Base-by-base conservation (phyloP, 2,797 vertebrate genomes). In the Ctenopoma multispine region DNA sequence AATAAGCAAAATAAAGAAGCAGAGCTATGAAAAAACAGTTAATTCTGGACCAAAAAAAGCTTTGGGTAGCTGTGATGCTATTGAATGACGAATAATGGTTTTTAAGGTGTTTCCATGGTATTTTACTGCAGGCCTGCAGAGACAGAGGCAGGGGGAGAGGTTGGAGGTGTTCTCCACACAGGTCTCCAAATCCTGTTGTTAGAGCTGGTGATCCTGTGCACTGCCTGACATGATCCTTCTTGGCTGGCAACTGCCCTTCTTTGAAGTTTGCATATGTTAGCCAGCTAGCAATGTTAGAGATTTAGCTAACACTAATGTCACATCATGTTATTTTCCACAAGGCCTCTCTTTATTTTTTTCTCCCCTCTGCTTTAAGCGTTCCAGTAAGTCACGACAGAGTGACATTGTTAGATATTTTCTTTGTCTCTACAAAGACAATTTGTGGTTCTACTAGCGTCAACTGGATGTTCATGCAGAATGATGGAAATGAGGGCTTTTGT, bases 211-310 rank as follows among this genome's bases (percentile, higher is more conserved):
- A 79, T 69, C 73, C 64, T 57, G 53, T 36, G 29, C 29, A 24
- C 53, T 63, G 63, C 23, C 65, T 83, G 73, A 73, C 41, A 51
- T 72, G 44, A 79, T 82, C 55, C 27, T 1, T n/a, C 65, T 70
- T 75, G 58, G 82, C 77, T 4, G 1, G 23, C 15, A 41, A 34
- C 13, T 40, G 43, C 43, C 41, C 41, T 43, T 43, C 41, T 43
- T 7, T 43, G 5, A 43, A 7, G 15, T 43, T 18, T 40, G 31
- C 31, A 34, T 2, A 34, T 34, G 38, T 12, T 40, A 12, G 38
- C 12, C 11, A 14, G 11, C 3, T 40, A 40, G 38, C 38, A 40
- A 40, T 40, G 38, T 40, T 14, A 40, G 12, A 40, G 11, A 10
- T 34, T 14, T 40, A 40, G 38, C 12, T 40, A 12, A 40, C 7